A percentile compares a stretch with the other conserved stretches of the same genome.
Evolutionary conservation across 2,888 invertebrate species (phyloP).

Genomic region (Leucoma salicis): DNA sequence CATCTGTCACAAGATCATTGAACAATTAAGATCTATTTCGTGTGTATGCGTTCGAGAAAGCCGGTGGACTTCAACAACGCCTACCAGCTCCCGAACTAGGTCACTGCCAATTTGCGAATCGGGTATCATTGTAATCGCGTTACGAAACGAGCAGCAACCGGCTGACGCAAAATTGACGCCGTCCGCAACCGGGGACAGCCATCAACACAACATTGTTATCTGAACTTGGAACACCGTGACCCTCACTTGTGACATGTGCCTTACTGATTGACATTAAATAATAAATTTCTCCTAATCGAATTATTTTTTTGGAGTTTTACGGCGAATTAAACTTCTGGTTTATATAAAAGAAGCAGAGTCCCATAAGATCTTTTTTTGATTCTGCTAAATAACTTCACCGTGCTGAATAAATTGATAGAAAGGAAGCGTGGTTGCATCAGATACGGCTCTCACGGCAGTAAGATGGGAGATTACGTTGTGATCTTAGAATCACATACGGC

Average conservation of each 20-base stretch:
- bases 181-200: constrained; percentile 37
- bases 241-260: constrained; percentile 44
- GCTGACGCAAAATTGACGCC: constrained; percentile 36
- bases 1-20: constrained; percentile 36
- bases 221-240: constrained; percentile 50
- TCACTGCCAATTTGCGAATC: constrained; percentile 63
- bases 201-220: constrained; percentile 50
- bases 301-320: too few relatives aligned
- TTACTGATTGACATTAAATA: too few relatives aligned
- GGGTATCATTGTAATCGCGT: constrained; percentile 58
- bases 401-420: constrained; percentile 45
- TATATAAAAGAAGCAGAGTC: too few relatives aligned
- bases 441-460: constrained; percentile 35
- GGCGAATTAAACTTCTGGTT: too few relatives aligned
- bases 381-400: constrained; percentile 62
- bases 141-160: constrained; percentile 40
- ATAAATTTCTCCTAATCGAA: too few relatives aligned
- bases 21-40: constrained; percentile 16
- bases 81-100: constrained; percentile 54
- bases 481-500: constrained; percentile 42
- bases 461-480: constrained; percentile 37
- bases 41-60: constrained; percentile 28
- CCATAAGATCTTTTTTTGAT: too few relatives aligned
- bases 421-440: constrained; percentile 48
- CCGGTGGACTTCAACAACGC: constrained; percentile 33